phyloP scores from a whole-genome alignment of 2,113 vertebrate genomes.

The Gyps fulvus region DNA sequence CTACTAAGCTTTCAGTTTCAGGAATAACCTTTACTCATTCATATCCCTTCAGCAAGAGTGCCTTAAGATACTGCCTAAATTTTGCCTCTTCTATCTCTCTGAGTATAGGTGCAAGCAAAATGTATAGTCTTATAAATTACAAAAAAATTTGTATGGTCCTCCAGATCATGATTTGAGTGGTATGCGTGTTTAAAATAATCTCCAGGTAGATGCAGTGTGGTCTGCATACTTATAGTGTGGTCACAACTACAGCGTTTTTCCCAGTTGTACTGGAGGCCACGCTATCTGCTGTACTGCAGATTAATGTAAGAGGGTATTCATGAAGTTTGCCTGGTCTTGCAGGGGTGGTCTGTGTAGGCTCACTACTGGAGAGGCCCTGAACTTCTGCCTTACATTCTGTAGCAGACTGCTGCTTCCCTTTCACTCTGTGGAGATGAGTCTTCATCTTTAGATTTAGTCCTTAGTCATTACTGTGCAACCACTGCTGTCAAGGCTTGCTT shows the following conservation, averaged over 20 bases:
- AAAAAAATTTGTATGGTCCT: not conserved
- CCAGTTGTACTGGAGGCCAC: not conserved
- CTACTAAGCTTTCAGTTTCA: not conserved
- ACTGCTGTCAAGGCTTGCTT: not conserved
- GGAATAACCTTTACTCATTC: not conserved
- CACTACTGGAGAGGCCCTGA: not conserved
- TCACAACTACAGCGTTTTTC: rapidly evolving
- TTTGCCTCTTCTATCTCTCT: not conserved
- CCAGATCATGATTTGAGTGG: rapidly evolving
- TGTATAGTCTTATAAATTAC: not conserved
- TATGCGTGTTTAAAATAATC: not conserved
- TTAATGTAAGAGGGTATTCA: not conserved
- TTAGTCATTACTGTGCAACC: not conserved
- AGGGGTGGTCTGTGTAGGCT: not conserved
- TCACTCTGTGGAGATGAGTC: not conserved
- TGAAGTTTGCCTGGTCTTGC: not conserved
- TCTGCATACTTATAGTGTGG: not conserved
- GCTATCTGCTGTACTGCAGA: rapidly evolving
- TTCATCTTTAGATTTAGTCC: not conserved
- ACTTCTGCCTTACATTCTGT: not conserved
- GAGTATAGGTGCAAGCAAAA: not conserved
- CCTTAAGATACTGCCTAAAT: not conserved
- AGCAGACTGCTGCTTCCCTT: not conserved
- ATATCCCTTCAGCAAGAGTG: not conserved
- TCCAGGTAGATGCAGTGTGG: not conserved